Conservation (phyloP, 2,797 vertebrate species). For the Chrosomus eos region DNA sequence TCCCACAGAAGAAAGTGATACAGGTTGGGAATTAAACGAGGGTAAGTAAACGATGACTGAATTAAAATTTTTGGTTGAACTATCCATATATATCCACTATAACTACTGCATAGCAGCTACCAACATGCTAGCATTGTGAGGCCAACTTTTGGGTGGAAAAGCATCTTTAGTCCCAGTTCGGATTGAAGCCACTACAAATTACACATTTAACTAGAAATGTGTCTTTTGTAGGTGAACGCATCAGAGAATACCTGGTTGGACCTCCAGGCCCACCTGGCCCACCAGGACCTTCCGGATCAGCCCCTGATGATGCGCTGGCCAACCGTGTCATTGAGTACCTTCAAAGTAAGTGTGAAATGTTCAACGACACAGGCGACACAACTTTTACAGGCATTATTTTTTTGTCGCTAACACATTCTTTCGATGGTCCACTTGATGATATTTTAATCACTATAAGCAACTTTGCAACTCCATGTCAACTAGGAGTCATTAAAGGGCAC, state of each 20-base stretch:
- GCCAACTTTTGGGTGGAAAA: not conserved
- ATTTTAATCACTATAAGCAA: not conserved
- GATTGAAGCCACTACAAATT: not conserved
- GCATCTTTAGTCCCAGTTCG: not conserved
- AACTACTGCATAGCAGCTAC: not conserved
- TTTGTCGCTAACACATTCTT: not conserved
- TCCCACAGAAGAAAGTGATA: not conserved
- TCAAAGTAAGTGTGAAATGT: slow-evolving; percentile 77
- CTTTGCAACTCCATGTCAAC: not conserved
- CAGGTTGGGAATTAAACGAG: not conserved
- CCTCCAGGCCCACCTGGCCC: slow-evolving; percentile 87
- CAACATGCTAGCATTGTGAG: not conserved
- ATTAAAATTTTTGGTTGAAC: not conserved
- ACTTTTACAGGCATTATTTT: not conserved
- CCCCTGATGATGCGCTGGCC: slow-evolving; percentile 81
- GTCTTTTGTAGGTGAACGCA: slow-evolving; percentile 75
- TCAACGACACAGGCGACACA: not conserved
- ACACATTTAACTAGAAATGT: not conserved
- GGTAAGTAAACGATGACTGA: not conserved
- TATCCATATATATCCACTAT: too few species aligned
- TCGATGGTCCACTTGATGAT: not conserved
- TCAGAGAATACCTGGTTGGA: slow-evolving; percentile 84
- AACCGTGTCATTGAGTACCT: slow-evolving; percentile 83
- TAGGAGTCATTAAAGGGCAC: not conserved
- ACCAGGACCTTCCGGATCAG: slow-evolving; percentile 79